Evolutionary conservation across 1,140 invertebrate genomes (phyloP), one percentile per base, ranked within the genome.

Genomic region (Aricia agestis): DNA sequence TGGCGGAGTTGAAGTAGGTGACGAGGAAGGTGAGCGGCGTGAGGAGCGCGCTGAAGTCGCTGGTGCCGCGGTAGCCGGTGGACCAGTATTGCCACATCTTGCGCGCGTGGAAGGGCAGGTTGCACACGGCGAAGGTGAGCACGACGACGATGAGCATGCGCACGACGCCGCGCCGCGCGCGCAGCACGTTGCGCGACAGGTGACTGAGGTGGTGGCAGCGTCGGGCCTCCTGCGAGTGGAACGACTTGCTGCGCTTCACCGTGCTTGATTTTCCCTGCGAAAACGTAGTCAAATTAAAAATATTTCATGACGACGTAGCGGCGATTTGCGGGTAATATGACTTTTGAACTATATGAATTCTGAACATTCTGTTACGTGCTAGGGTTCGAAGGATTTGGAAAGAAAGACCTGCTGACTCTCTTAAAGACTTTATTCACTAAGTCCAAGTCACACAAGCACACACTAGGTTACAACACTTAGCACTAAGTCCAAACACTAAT

Each of bases 101-200:
- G 11, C 96, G 93, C 0, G 95, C 95, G 90, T 97, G 97, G 86
- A 96, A 95, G 0, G 97, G 97, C 25, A 97, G 87, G 86, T 97
- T 97, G 91, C 96, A 97, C 11, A 97, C 75, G 2, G 96, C 96
- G 85, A 98, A 98, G 66, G 95, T 95, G 52, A 96, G 89, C 7
- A 97, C 95, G 11, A 97, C 95, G 5, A 96, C 95, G 31, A 98
- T 95, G 25, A 98, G 92, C 93, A 98, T 96, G 66, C 96, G 94
- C 67, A 96, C 95, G 36, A 96, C 95, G 17, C 95, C 95, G 18
- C 95, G 93, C 13, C 95, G 92, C 15, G 95, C 95, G 15, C 93
- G 92, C 15, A 96, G 82, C 1, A 95, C 94, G 77, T 95, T 95
- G 72, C 93, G 94, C 32, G 94, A 94, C 15, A 94, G 93, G 68